phyloP scores from a whole-genome alignment of 2,113 vertebrate species.

The Entosphenus tridentatus region DNA sequence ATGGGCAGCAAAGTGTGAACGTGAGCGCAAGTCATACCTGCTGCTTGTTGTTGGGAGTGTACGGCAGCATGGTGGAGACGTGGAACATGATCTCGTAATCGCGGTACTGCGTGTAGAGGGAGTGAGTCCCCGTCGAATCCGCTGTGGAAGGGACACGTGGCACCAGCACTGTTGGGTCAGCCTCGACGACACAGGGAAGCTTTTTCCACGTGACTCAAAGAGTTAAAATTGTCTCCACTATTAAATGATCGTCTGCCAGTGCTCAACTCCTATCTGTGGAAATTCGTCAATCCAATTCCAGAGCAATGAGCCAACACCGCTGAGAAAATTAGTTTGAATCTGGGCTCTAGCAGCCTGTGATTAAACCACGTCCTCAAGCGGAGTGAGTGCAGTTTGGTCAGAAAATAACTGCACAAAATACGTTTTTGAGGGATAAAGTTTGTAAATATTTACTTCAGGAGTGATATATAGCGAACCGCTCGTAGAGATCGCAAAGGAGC shows the following conservation, averaged over 20 bases:
- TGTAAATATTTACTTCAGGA: too few species aligned
- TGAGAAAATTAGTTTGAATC: too few species aligned
- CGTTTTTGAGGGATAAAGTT: too few species aligned
- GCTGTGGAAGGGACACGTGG: slow-evolving; percentile 27
- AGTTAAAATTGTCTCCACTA: background rate
- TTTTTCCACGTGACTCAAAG: background rate
- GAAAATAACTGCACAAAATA: too few species aligned
- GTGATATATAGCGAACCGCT: too few species aligned
- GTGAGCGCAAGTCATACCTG: slow-evolving; percentile 34
- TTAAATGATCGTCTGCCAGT: background rate
- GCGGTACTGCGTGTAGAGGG: slow-evolving; percentile 88
- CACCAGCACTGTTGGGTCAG: background rate
- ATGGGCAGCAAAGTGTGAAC: too few species aligned
- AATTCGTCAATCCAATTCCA: background rate
- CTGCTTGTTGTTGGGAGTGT: slow-evolving; percentile 81
- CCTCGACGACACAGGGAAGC: background rate
- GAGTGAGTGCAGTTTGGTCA: too few species aligned
- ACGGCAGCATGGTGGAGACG: slow-evolving; percentile 82
- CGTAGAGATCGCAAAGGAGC: too few species aligned
- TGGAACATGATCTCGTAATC: slow-evolving; percentile 98
- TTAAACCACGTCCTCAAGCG: too few species aligned
- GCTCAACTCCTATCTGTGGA: background rate
- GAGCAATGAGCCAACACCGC: too few species aligned
- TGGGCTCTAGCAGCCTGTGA: too few species aligned
- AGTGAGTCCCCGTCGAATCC: slow-evolving; percentile 85